Conservation (phyloP, 2,113 vertebrate species). For the Glaucidium brasilianum region DNA sequence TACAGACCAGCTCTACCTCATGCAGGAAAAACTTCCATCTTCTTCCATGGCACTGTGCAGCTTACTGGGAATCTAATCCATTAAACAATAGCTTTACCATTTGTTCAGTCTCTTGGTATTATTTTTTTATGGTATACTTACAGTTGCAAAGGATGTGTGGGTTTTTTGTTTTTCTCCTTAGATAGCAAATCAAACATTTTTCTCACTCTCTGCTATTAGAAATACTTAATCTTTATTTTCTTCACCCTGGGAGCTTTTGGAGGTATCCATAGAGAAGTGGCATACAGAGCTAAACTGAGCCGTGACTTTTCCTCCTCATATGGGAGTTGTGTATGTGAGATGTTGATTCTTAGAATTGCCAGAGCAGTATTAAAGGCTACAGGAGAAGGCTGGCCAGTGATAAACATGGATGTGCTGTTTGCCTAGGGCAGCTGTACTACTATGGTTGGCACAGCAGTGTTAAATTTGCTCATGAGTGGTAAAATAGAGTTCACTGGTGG, state of each 20-base stretch:
- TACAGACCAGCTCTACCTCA: neutral
- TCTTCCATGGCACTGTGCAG: neutral
- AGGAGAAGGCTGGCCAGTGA: neutral
- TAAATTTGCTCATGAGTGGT: neutral
- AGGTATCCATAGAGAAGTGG: neutral
- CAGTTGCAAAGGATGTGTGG: neutral
- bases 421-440: neutral
- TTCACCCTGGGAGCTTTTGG: neutral
- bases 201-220: neutral
- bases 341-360: neutral
- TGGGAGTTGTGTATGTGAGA: neutral
- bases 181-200: neutral
- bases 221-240: neutral
- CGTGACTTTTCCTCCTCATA: neutral
- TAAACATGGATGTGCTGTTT: neutral
- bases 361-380: neutral
- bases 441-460: neutral
- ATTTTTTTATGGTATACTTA: neutral
- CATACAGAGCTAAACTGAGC: neutral
- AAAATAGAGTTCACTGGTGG: constrained; percentile 17
- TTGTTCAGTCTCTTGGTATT: neutral
- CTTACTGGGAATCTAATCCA: neutral
- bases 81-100: neutral
- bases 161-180: neutral
- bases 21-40: neutral